A percentile compares a stretch with the other conserved stretches of the same genome.
These are phyloP conservation scores for Actinia tenebrosa DNA, from an alignment of 64 coral and sea anemone genomes.

Conservation along the genomic window DNA sequence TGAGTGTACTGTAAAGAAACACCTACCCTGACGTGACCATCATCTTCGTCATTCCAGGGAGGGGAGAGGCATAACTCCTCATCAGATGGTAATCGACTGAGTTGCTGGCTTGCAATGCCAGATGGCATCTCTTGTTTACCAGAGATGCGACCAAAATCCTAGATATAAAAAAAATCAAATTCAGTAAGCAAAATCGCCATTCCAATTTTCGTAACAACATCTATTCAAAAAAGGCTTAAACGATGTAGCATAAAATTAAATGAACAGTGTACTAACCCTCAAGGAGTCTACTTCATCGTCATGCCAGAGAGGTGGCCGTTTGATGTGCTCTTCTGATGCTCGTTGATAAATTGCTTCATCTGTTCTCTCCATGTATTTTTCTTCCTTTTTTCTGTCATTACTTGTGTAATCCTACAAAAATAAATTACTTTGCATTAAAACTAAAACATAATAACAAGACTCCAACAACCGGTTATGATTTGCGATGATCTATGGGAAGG, in stretches of 20 bases:
- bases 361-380: slow-evolving; percentile 94
- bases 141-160: slow-evolving; percentile 85
- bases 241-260: no score
- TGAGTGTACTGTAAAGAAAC: background rate
- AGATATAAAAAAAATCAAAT: background rate
- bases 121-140: slow-evolving; percentile 83
- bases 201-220: no score
- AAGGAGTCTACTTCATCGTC: slow-evolving; percentile 89
- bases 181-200: no score
- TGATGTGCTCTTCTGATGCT: slow-evolving; percentile 82
- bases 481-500: no score
- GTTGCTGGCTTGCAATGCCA: slow-evolving; percentile 69
- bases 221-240: no score
- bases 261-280: slow-evolving; percentile 53
- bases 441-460: background rate
- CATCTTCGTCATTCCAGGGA: slow-evolving; percentile 87
- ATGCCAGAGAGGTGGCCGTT: slow-evolving; percentile 74
- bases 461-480: no score
- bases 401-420: slow-evolving; percentile 75
- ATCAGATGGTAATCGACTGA: slow-evolving; percentile 91
- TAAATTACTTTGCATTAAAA: background rate
- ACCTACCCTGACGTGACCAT: slow-evolving; percentile 73
- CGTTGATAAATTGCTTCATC: slow-evolving; percentile 92
- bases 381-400: slow-evolving; percentile 82
- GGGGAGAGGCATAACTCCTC: slow-evolving; percentile 93